Base-by-base conservation (phyloP, 23 tunicate genomes). In the Ciona savignyi region DNA sequence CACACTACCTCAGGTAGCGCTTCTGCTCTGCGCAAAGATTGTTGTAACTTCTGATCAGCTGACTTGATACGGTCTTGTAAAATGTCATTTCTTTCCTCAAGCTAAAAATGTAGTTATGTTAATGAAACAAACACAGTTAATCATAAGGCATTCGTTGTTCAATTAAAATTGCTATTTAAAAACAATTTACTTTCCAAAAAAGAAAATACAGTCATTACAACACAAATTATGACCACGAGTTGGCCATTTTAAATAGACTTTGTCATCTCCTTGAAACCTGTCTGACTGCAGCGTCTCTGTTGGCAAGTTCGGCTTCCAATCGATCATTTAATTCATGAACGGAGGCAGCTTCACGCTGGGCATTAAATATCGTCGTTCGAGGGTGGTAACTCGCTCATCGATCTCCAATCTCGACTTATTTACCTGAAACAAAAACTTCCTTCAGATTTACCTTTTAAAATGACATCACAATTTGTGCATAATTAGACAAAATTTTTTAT, bases 1-100 rank as follows among this genome's bases (percentile, higher is more conserved):
- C n/a, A n/a, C n/a, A n/a, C n/a, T 63, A 63, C 97, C 76, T 91
- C 97, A 4, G 97, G 97, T 49, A 91, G 71, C 0, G 97, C 97
- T 71, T 91, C 97, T 26, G 93, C 97, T 66, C 97, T 83, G 68
- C 91, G 34, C 60, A 91, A 27, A 21, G 97, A 91, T 67, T 84
- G 80, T 66, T 91, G 86, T 22, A 84, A 49, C 75, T 91, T 85
- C 0, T 35, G 51, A 2, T 91, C 91, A 23, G 91, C 91, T 24
- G 79, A 66, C 61, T 80, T 69, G 0, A 80, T 66, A 32, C 86
- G 71, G 56, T 80, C 80, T 71, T 76, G 83, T 22, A 84, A 42
- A 25, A 91, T 34, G 9, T 49, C 78, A 64, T 91, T 91, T 35
- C 81, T 69, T 71, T 91, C 97, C 25, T 80, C 86, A 31, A 82